These are phyloP conservation scores for Epiblema foenella DNA, from an alignment of 2,888 invertebrate genomes.

Conservation along the genomic window DNA sequence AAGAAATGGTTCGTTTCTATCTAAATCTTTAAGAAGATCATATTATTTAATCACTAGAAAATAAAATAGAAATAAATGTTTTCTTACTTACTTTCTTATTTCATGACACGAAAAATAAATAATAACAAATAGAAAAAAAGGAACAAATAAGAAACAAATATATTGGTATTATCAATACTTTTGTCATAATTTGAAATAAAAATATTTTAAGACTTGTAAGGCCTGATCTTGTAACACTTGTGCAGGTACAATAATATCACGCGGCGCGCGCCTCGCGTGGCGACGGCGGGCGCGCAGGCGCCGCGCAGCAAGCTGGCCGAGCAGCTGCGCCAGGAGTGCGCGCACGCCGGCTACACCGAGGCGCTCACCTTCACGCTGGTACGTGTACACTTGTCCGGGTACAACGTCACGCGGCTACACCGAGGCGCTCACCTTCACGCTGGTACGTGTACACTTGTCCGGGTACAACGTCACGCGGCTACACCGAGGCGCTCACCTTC, in stretches of 20 bases:
- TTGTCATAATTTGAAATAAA: too few species aligned
- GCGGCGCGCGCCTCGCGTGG: constrained; percentile 83
- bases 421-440: constrained; percentile 88
- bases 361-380: constrained; percentile 95
- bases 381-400: background rate
- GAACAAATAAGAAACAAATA: too few species aligned
- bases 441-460: constrained; percentile 69
- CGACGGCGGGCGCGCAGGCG: constrained; percentile 88
- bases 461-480: constrained; percentile 89
- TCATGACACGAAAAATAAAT: too few species aligned
- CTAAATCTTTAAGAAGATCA: too few species aligned
- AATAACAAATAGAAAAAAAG: too few species aligned
- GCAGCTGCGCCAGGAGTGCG: constrained; percentile 93
- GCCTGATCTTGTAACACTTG: background rate
- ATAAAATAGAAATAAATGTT: too few species aligned
- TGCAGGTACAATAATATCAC: constrained; percentile 86
- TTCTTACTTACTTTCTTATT: too few species aligned
- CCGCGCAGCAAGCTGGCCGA: constrained; percentile 97
- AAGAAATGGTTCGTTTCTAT: too few species aligned
- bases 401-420: background rate
- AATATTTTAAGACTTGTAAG: too few species aligned
- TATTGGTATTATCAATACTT: too few species aligned
- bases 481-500: constrained; percentile 98
- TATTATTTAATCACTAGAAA: too few species aligned
- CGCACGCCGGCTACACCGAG: constrained; percentile 98